A percentile compares a stretch with the other conserved stretches of the same genome.
phyloP scores from a whole-genome alignment of 2,113 vertebrate genomes.

The Capra hircus region DNA sequence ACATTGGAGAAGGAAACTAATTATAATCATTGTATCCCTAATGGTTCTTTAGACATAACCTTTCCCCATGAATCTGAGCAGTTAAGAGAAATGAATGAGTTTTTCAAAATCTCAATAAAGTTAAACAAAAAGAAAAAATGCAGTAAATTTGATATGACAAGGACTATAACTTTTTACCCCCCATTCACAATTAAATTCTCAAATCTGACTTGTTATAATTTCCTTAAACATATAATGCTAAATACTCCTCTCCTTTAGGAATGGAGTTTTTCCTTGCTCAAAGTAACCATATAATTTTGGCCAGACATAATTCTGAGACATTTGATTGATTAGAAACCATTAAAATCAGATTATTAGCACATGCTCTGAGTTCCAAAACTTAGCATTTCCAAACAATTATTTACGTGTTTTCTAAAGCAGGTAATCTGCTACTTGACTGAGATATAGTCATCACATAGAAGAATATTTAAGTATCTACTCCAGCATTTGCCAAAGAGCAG shows the following conservation, averaged over 20 bases:
- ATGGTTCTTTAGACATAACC: not conserved
- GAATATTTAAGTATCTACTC: constrained; percentile 17
- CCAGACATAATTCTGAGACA: constrained; percentile 10
- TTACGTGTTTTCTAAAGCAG: constrained; percentile 49
- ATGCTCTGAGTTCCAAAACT: not conserved
- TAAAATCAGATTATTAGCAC: not conserved
- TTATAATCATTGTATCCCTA: not conserved
- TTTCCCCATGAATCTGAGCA: not conserved
- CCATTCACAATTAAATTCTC: not conserved
- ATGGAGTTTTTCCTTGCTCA: not conserved
- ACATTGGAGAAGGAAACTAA: not conserved
- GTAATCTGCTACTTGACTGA: not conserved
- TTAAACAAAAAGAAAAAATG: not conserved
- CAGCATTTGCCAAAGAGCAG: constrained; percentile 25
- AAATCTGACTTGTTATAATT: not conserved
- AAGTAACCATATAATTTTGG: not conserved
- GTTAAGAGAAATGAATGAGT: not conserved
- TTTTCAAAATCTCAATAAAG: not conserved
- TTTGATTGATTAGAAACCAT: constrained; percentile 11
- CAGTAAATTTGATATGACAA: not conserved
- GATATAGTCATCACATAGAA: not conserved
- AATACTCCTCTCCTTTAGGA: not conserved
- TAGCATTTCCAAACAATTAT: not conserved
- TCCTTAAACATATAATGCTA: not conserved
- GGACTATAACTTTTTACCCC: not conserved